Evolutionary conservation across 2,888 invertebrate genomes (phyloP).

Genomic region (Lithophane semibrunnea): DNA sequence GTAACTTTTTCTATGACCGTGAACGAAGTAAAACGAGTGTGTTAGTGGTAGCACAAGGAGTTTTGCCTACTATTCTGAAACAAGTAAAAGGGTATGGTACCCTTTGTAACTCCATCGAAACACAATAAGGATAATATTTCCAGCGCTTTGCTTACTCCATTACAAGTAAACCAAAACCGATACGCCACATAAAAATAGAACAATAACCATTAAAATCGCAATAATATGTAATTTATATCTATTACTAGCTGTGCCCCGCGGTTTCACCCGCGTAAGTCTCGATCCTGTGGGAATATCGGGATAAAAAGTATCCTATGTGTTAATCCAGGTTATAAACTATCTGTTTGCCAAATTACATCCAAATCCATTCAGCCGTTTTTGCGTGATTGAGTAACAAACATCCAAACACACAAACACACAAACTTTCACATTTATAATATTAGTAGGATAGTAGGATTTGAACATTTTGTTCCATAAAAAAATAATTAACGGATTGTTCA

Average conservation of each 20-base stretch:
- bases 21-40: background rate
- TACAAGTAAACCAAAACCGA: constrained; percentile 15
- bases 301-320: no score
- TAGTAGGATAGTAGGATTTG: no score
- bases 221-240: constrained; percentile 57
- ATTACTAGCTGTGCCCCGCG: no score
- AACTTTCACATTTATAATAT: no score
- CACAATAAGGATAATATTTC: background rate
- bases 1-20: background rate
- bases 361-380: no score
- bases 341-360: no score
- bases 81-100: background rate
- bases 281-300: no score
- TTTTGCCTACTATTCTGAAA: background rate
- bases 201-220: constrained; percentile 48
- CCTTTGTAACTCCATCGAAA: background rate
- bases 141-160: background rate
- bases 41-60: background rate
- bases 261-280: no score
- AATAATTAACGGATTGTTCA: constrained; percentile 53
- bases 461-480: constrained; percentile 53
- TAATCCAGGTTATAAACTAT: no score
- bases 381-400: no score
- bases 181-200: constrained; percentile 39
- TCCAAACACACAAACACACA: no score